phyloP scores from a whole-genome alignment of 2,888 invertebrate species.

The Euspilapteryx auroguttella region DNA sequence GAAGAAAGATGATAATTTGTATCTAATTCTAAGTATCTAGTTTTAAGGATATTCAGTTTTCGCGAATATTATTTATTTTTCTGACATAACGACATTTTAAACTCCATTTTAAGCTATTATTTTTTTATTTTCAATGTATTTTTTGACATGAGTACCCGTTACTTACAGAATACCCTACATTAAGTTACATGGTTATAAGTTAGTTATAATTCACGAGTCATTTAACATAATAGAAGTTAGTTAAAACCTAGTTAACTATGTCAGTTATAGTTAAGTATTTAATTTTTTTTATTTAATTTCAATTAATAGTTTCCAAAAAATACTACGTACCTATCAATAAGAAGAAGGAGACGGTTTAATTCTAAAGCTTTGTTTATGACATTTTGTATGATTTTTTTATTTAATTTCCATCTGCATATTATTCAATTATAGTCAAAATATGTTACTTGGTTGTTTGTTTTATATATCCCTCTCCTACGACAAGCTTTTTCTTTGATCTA shows the following conservation, averaged over 20 bases:
- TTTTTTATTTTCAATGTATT: conserved; percentile 60
- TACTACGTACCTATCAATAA: conserved; percentile 38
- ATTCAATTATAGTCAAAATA: conserved; percentile 62
- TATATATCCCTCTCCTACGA: conserved; percentile 14
- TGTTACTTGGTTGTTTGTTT: conserved; percentile 42
- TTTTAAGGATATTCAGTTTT: conserved; percentile 48
- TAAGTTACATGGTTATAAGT: too few relatives aligned
- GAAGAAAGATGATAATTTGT: conserved; percentile 47
- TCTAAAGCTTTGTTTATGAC: conserved; percentile 54
- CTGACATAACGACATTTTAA: conserved; percentile 57
- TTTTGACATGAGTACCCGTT: conserved; percentile 52
- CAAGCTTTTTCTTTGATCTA: too few relatives aligned
- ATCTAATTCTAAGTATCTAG: conserved; percentile 52
- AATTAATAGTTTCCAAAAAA: conserved; percentile 49
- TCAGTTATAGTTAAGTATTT: conserved; percentile 59
- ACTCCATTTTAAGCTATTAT: conserved; percentile 51
- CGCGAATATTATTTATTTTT: conserved; percentile 60
- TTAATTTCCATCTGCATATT: conserved; percentile 61
- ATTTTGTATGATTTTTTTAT: conserved; percentile 54
- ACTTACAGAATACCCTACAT: too few relatives aligned
- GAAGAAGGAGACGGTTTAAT: conserved; percentile 47
- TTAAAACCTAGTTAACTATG: conserved; percentile 47
- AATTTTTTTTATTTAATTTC: conserved; percentile 58
- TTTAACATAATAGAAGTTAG: conserved; percentile 56
- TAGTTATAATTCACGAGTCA: conserved; percentile 58